phyloP scores from a whole-genome alignment of 2,888 invertebrate genomes.

The Chymomyza caudatula region DNA sequence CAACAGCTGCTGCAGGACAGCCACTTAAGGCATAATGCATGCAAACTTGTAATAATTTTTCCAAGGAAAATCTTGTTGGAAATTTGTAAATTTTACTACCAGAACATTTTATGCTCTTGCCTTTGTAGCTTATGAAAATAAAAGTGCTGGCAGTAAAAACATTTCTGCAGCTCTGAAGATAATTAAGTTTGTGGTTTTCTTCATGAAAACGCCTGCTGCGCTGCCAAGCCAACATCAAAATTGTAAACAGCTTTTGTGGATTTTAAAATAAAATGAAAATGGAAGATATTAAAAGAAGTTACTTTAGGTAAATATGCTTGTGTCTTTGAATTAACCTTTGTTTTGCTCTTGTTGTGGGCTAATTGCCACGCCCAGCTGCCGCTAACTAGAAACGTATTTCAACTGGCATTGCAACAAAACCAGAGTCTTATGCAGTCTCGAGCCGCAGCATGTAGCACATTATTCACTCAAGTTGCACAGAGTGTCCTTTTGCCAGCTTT shows the following conservation, averaged over 20 bases:
- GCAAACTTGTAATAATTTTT: constrained; percentile 61
- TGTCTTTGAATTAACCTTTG: too few relatives aligned
- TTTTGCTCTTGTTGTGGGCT: not conserved
- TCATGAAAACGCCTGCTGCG: too few relatives aligned
- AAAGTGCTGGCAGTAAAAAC: constrained; percentile 34
- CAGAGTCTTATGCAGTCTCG: not conserved
- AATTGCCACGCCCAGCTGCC: not conserved
- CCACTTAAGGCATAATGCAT: constrained; percentile 53
- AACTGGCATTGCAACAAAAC: too few relatives aligned
- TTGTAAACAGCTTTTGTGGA: not conserved
- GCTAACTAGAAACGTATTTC: not conserved
- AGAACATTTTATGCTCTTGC: constrained; percentile 41
- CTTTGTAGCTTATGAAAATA: not conserved
- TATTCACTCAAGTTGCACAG: constrained; percentile 44
- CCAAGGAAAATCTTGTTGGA: constrained; percentile 38
- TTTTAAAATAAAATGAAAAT: not conserved
- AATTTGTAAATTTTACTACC: constrained; percentile 48
- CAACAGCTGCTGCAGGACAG: constrained; percentile 29
- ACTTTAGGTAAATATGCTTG: not conserved
- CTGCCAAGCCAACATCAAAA: not conserved
- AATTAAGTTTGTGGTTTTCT: constrained; percentile 47
- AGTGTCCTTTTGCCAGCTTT: constrained; percentile 20
- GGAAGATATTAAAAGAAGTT: not conserved
- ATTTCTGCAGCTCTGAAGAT: constrained; percentile 41
- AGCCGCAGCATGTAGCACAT: constrained; percentile 17